Evolutionary conservation across 2,797 vertebrate species (phyloP), one percentile per base, ranked within the genome.

Genomic region (Enteromius afrohamiltoni): DNA sequence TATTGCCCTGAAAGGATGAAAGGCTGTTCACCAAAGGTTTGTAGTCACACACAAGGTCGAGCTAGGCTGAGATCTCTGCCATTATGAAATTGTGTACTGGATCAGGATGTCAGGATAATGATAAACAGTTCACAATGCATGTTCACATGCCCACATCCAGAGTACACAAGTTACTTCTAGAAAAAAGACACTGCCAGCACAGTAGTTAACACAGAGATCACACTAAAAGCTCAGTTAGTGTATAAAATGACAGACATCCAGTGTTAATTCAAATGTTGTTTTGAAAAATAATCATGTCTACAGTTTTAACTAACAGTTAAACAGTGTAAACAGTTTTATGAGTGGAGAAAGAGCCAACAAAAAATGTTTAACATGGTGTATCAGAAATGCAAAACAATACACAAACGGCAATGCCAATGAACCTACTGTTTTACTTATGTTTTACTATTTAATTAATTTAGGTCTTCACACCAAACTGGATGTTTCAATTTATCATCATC

Each of bases 401-500:
- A 60, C 11, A 0, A 26, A 23, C 3, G 23, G 1, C 11, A 60
- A 13, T 58, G 55, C 55, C 60, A 64, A 78, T 70, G 21, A 23
- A 21, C 16, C 83, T 34, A 23, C 49, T 40, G 71, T 62, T 83
- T 83, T 58, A 53, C 42, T 70, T 67, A 75, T 78, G 23, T 77
- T 65, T 80, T 78, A 78, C 40, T 77, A 70, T 83, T 85, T 62
- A 79, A 84, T 84, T 82, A 77, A 68, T 34, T 73, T 31, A 64
- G 74, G 47, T 58, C 53, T 37, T 83, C 77, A 55, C 17, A 34
- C 73, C 68, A 34, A 60, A 42, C n/a, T 9, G 1, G 64, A 49
- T 77, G 49, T 70, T 82, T 62, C 31, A 85, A 86, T 88, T 80
- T 83, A 73, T 67, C 23, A 77, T 88, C 68, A 70, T 82, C 31